Evolutionary conservation across 2,888 invertebrate genomes (phyloP), one percentile per base, ranked within the genome.

Genomic region (Pyrocoelia pectoralis): DNA sequence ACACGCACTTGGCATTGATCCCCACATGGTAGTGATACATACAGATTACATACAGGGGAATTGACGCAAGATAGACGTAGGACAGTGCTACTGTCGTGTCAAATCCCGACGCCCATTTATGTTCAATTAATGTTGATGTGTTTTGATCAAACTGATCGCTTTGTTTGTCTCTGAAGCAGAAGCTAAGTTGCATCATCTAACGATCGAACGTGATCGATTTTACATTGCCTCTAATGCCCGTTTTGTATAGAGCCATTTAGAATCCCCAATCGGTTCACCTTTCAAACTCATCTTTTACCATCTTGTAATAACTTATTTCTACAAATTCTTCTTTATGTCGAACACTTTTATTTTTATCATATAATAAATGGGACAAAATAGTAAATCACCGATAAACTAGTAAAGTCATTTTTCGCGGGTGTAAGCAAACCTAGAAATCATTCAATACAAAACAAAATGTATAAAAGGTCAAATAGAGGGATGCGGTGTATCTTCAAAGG

Each of bases 31-130:
- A 71, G 68, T 68, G 72, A 73, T 74, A 68, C 65, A 63, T 68
- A 71, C 73, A 72, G 72, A 73, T 74, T 74, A 72, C 71, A 69
- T 71, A 73, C 72, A 70, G 61, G 70, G 61, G 69, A 71, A 72
- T 68, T 73, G 73, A 74, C 72, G 69, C 72, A 64, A 66, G 70
- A 72, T 67, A 68, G 70, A 70, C 70, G 68, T 61, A 29, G 61
- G 66, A 64, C 66, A 61, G 62, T 65, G 58, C 67, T 65, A 64
- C 68, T 67, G 66, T 68, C 68, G 67, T 68, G 70, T 68, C 70
- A 67, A 61, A 65, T 55, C 52, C 41, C 66, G 65, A 68, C 68
- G 66, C 68, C 69, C 69, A 68, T 69, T 68, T 69, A 68, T 65
- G 65, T 65, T 68, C 69, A 69, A 69, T 69, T 69, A 69, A 69